Evolutionary conservation across 1,140 invertebrate species (phyloP), one percentile per base, ranked within the genome.

Genomic region (Drosophila willistoni): DNA sequence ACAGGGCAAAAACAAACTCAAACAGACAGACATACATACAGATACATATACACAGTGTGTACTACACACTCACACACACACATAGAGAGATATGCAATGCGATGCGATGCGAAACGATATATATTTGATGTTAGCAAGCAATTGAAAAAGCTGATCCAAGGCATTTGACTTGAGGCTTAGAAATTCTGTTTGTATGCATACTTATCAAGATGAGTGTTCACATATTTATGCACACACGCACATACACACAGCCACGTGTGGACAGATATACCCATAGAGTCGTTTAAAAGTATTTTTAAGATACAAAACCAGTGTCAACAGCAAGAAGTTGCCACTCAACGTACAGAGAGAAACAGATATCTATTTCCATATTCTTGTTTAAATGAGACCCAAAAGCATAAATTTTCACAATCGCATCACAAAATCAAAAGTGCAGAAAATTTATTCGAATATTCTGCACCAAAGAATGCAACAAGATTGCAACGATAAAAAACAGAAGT

Each of bases 381-480:
- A 51, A 51, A 51, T 51, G 44, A 51, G 44, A 51, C 44, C 44
- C 44, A 51, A 51, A 47, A 51, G 44, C 44, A 51, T 51, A 51
- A 51, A 51, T 51, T 51, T 51, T 22, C 44, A 51, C 44, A 51
- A 51, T 51, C 44, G 44, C 44, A 22, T 51, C 7, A 22, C 17
- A 22, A 51, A 51, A 51, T 51, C 44, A 19, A 51, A 51, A 51
- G 44, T 51, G 44, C 44, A 51, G 44, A 51, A 51, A 51, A 51
- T 51, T 51, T 51, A 51, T 51, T 51, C 10, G 44, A 22, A 51
- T 51, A 51, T 51, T 22, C 12, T 51, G 5, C 9, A 39, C 34
- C 17, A 51, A 51, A 51, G 44, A 5, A 51, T 51, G 44, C 44
- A 51, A 51, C 44, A 51, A 51, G 44, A 51, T 51, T 51, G 44